These are phyloP conservation scores for Leptodactylus fallax DNA, from an alignment of 2,797 vertebrate genomes.

Conservation along the genomic window DNA sequence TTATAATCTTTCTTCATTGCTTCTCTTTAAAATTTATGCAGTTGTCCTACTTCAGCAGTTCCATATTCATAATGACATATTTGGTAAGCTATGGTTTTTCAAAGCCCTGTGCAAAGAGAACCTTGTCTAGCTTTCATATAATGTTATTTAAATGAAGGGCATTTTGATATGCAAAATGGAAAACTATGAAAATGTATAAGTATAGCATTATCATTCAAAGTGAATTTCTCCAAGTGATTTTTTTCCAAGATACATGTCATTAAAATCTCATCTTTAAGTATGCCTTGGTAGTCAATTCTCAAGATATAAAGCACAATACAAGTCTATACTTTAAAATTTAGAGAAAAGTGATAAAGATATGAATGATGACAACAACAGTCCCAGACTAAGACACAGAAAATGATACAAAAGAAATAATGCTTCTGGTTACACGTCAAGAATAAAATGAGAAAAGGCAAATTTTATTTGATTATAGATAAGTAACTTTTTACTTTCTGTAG, in stretches of 20 bases:
- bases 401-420: not conserved
- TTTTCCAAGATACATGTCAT: not conserved
- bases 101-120: not conserved
- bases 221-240: not conserved
- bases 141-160: not conserved
- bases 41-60: not conserved
- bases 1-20: no score
- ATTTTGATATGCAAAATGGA: conserved; percentile 18
- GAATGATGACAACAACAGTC: not conserved
- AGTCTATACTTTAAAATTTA: not conserved
- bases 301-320: not conserved
- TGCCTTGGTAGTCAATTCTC: not conserved
- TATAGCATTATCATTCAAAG: not conserved
- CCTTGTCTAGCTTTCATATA: not conserved
- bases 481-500: not conserved
- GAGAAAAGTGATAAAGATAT: not conserved
- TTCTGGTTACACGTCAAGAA: not conserved
- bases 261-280: not conserved
- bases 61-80: not conserved
- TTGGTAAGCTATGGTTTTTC: not conserved
- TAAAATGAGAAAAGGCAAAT: not conserved
- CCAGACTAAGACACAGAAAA: not conserved
- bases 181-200: not conserved
- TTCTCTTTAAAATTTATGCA: not conserved
- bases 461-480: not conserved